Evolutionary conservation across 2,113 vertebrate species (phyloP), one percentile per base, ranked within the genome.

Genomic region (Tachysurus fulvidraco): DNA sequence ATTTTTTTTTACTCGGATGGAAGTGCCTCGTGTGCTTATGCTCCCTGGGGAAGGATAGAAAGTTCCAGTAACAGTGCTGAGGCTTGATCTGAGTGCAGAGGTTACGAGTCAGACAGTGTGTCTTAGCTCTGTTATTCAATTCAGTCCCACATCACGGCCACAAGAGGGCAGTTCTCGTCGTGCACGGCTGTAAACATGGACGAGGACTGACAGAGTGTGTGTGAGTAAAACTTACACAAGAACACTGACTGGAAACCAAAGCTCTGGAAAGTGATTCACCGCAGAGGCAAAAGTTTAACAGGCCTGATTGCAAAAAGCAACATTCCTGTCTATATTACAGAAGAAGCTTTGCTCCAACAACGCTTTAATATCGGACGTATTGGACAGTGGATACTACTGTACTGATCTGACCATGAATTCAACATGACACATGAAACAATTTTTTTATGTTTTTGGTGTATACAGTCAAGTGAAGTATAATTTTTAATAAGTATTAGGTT

Each of bases 211-310:
- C 83, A 83, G 60, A 83, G 64, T 87, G 87, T 83, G 9, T 84
- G 86, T 86, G 91, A 91, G 93, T 91, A 78, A 89, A 93, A 92
- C 88, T 89, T 92, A 94, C 92, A 92, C 36, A 36, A 36, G 36
- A 94, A 92, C 92, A 88, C 91, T 92, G 89, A 92, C 36, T 36
- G 36, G 2, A 89, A 91, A 85, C 69, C 76, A 76, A 83, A 83
- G 65, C 92, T 91, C 89, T 5, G 88, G 57, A 59, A 46, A 64
- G 64, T 81, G 23, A 89, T 89, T 94, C 92, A 94, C 82, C 92
- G 93, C 91, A 92, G 90, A 93, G 93, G 93, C 81, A 90, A 89
- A 89, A 86, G 91, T 28, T 62, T 90, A 90, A 90, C 92, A 87
- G 92, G 88, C 91, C 92, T 88, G 83, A 92, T 92, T 89, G 93